These are phyloP conservation scores for Boloria selene DNA, from an alignment of 2,888 invertebrate species.

Conservation along the genomic window DNA sequence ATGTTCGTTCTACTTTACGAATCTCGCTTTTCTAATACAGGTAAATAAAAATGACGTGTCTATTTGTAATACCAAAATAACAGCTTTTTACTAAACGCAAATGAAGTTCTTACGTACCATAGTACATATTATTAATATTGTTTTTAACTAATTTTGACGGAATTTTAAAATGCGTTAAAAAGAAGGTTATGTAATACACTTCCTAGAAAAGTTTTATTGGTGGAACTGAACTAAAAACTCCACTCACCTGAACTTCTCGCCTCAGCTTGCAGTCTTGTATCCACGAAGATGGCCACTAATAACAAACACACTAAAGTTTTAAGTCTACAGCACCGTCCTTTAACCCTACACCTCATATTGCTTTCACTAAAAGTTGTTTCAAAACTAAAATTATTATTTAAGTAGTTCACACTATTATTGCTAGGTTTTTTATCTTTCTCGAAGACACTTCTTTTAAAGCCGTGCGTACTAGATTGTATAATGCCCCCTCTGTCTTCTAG, in stretches of 20 bases:
- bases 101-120: too few relatives aligned
- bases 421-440: constrained; percentile 52
- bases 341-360: constrained; percentile 55
- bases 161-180: too few relatives aligned
- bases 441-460: constrained; percentile 43
- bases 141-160: too few relatives aligned
- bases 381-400: constrained; percentile 62
- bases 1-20: too few relatives aligned
- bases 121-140: too few relatives aligned
- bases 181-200: too few relatives aligned
- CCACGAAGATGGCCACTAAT: constrained; percentile 63
- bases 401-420: constrained; percentile 58
- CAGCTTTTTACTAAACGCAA: too few relatives aligned
- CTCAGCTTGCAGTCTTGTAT: constrained; percentile 58
- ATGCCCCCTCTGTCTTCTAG: constrained; percentile 75
- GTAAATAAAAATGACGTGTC: too few relatives aligned
- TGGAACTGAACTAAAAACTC: constrained; percentile 6
- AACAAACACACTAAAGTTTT: constrained; percentile 70
- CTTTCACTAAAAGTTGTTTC: constrained; percentile 48
- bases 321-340: constrained; percentile 67
- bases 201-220: too few relatives aligned
- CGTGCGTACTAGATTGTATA: constrained; percentile 42
- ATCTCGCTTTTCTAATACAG: too few relatives aligned
- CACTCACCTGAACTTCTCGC: constrained; percentile 76
- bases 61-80: too few relatives aligned